A percentile compares a stretch with the other conserved stretches of the same genome.
Conservation (phyloP, 2,797 vertebrate genomes). For the Leptatherina wallacei region DNA sequence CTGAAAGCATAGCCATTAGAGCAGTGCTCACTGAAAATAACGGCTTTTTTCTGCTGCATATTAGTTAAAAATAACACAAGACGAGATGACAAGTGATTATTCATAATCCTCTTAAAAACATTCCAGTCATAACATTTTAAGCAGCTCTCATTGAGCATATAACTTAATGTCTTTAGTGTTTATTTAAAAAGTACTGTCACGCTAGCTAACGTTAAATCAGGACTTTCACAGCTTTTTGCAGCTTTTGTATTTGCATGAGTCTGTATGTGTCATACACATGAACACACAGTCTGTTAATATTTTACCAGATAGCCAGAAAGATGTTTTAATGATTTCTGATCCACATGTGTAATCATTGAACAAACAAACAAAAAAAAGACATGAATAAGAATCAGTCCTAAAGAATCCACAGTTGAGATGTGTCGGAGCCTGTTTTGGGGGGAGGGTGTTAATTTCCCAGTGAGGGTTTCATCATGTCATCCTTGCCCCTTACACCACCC, state of each 20-base stretch:
- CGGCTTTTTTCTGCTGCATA: slow-evolving; percentile 51
- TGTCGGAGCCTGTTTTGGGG: slow-evolving; percentile 57
- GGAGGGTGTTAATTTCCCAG: slow-evolving; percentile 19
- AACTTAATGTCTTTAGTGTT: slow-evolving; percentile 18
- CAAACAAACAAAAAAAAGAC: slow-evolving; percentile 37
- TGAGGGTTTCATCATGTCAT: slow-evolving; percentile 60
- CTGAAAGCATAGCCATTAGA: slow-evolving; percentile 42
- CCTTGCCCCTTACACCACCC: slow-evolving; percentile 37
- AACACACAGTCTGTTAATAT: slow-evolving; percentile 24
- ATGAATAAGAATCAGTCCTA: slow-evolving; percentile 20
- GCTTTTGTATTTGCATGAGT: slow-evolving; percentile 20
- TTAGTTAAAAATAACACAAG: slow-evolving; percentile 67
- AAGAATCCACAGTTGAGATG: slow-evolving; percentile 2
- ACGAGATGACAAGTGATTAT: slow-evolving; percentile 54
- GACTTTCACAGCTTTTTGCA: slow-evolving; percentile 25
- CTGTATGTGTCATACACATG: slow-evolving; percentile 2
- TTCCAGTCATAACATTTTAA: slow-evolving; percentile 59
- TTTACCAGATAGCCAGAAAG: slow-evolving; percentile 34
- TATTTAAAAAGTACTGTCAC: slow-evolving; percentile 31
- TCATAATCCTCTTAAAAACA: slow-evolving; percentile 73
- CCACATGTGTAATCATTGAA: slow-evolving; percentile 47
- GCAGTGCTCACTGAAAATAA: slow-evolving; percentile 21
- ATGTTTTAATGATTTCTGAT: slow-evolving; percentile 49
- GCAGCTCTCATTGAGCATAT: slow-evolving; percentile 18
- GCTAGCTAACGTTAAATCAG: slow-evolving; percentile 42